Evolutionary conservation across 2,113 vertebrate species (phyloP).

Genomic region (Rhinolophus ferrumequinum): DNA sequence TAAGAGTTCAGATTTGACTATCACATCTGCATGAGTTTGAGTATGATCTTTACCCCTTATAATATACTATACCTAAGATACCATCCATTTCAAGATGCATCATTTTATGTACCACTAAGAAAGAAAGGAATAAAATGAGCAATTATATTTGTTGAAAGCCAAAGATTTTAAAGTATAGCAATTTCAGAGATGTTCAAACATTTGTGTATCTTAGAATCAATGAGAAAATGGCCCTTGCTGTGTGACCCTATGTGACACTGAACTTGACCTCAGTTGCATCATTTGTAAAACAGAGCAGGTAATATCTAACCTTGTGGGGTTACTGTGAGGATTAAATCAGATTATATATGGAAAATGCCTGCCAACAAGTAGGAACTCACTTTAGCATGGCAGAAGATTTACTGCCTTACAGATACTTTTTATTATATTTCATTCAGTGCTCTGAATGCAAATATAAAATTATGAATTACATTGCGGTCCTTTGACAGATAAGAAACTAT

Average conservation of each 20-base stretch:
- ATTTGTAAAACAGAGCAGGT: background rate
- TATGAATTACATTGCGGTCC: background rate
- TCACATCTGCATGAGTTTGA: background rate
- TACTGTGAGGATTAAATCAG: background rate
- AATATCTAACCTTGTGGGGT: background rate
- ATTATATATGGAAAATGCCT: background rate
- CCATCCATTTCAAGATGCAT: background rate
- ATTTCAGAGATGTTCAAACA: background rate
- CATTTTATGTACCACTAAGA: background rate
- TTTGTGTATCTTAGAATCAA: background rate
- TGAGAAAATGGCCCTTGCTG: background rate
- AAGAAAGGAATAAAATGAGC: background rate
- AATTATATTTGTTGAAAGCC: background rate
- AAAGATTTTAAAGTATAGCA: background rate
- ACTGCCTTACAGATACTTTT: background rate
- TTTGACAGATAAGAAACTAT: background rate
- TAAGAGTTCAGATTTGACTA: background rate
- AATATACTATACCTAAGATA: background rate
- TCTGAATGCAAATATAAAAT: constrained; percentile 24
- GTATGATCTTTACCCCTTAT: background rate
- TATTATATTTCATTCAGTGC: background rate
- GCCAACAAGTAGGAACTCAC: background rate
- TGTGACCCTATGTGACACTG: background rate
- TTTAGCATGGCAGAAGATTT: background rate
- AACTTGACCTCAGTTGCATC: background rate